Evolutionary conservation across 2,888 invertebrate species (phyloP), one percentile per base, ranked within the genome.

Genomic region (Drosophila tripunctata): DNA sequence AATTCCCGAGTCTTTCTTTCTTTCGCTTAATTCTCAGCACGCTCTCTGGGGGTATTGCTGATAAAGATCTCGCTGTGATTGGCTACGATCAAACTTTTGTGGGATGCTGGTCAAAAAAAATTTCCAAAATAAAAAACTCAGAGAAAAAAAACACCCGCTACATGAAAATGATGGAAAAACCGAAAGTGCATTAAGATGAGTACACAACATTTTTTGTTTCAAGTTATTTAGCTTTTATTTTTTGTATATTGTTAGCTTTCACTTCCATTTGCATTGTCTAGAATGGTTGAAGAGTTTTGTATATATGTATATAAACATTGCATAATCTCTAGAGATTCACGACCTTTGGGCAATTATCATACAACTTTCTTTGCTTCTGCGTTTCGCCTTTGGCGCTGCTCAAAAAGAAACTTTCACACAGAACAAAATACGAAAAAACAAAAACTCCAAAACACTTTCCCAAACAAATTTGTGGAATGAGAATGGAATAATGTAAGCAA

Each of bases 141-240:
- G n/a, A n/a, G n/a, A n/a, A 24, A 5, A 8, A 10, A 40, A 58
- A 63, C 84, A 80, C 83, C 80, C 79, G 86, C 79, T 56, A 80
- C 30, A 72, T 35, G 38, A 40, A 41, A 47, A 38, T 40, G 17
- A 17, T 48, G 48, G 57, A 55, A 78, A 79, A 83, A 79, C 64
- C 14, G 80, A 87, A 83, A 80, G 87, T 86, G 69, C 78, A 78
- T 78, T 78, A 65, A 43, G 78, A 62, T 77, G 74, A 68, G 75
- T 75, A 62, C 68, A 68, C 54, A 62, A 48, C 5, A 66, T 48
- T 50, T 40, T 66, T 22, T 27, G 12, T 19, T 15, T 27, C 35
- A 6, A 12, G 17, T 38, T 12, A 33, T 54, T 31, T 10, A n/a
- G n/a, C 33, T 15, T n/a, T 1, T 21, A 5, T 30, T 48, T 31